Evolutionary conservation across 2,888 invertebrate genomes (phyloP).

Genomic region (Helleia helle): DNA sequence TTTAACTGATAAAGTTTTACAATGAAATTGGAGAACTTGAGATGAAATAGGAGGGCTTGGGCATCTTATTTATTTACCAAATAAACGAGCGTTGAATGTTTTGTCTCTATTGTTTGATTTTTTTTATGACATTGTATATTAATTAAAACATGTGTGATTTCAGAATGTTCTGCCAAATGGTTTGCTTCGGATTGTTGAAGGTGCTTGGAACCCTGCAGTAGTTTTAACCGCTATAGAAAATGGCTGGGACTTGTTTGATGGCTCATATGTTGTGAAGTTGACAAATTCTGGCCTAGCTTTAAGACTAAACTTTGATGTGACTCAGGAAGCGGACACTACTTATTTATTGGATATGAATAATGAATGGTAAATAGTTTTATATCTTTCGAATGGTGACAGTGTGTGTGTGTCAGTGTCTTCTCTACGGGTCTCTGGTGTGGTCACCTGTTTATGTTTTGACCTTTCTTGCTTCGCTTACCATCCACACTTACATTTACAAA

Average conservation of each 20-base stretch:
- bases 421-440: too few species aligned
- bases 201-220: conserved; percentile 84
- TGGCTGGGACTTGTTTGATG: conserved; percentile 93
- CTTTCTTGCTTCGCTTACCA: too few species aligned
- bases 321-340: conserved; percentile 31
- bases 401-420: too few species aligned
- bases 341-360: conserved; percentile 76
- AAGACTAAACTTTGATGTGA: conserved; percentile 68
- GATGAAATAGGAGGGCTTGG: too few species aligned
- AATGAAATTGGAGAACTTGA: too few species aligned
- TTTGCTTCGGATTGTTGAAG: conserved; percentile 82
- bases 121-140: background rate
- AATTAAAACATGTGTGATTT: conserved; percentile 17
- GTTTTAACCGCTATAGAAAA: conserved; percentile 81
- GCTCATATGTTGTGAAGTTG: conserved; percentile 83
- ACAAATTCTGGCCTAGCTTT: conserved; percentile 82
- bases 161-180: conserved; percentile 78
- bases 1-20: too few species aligned
- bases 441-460: too few species aligned
- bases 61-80: too few species aligned
- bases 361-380: conserved; percentile 45
- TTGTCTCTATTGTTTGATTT: too few species aligned
- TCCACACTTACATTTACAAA: too few species aligned
- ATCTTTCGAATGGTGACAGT: too few species aligned
- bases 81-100: too few species aligned